Conservation (phyloP, 2,797 vertebrate genomes). For the Tangara arthus region DNA sequence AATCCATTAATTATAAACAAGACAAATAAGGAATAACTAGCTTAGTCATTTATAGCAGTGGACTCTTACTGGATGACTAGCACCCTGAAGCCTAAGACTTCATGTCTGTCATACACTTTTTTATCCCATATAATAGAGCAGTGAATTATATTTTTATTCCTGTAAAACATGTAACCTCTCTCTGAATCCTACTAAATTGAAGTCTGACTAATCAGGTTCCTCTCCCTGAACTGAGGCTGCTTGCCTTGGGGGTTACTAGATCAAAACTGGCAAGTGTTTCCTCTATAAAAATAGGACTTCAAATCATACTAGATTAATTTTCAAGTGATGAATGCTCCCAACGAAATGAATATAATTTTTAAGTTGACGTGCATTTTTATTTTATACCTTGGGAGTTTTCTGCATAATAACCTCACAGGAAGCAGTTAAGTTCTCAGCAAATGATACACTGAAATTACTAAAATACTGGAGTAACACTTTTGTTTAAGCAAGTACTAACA, state of each 20-base stretch:
- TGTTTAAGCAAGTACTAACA: neutral
- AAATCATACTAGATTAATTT: neutral
- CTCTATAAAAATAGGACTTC: neutral
- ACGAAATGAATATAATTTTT: neutral
- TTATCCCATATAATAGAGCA: neutral
- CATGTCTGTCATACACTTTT: neutral
- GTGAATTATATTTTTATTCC: neutral
- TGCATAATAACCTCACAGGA: conserved; percentile 9
- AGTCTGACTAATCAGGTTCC: neutral
- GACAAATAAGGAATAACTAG: neutral
- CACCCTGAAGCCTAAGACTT: neutral
- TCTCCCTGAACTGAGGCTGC: neutral
- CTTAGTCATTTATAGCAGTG: neutral
- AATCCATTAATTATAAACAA: neutral
- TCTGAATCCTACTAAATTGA: neutral
- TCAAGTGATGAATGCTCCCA: neutral
- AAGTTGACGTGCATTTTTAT: conserved; percentile 4
- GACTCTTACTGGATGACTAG: neutral
- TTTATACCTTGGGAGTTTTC: conserved; percentile 29
- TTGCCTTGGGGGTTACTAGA: neutral
- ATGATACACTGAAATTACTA: neutral
- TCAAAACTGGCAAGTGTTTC: neutral
- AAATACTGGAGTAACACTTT: neutral
- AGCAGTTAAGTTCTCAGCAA: neutral
- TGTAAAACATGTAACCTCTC: neutral